These are phyloP conservation scores for Hydropsyche tenuis DNA, from an alignment of 1,140 invertebrate species.

Conservation along the genomic window DNA sequence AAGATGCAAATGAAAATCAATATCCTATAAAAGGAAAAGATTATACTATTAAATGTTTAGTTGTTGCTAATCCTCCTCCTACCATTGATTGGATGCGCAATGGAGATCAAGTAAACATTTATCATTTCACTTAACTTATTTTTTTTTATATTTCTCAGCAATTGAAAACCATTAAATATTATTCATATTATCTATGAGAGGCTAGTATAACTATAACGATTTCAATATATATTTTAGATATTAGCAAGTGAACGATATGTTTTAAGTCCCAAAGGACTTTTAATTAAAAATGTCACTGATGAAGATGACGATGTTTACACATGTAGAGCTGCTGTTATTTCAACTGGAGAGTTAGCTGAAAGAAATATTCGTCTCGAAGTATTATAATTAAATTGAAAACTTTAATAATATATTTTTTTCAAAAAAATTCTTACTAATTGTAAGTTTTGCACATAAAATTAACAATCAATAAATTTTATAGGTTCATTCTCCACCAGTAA, in stretches of 20 bases:
- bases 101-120: constrained; percentile 64
- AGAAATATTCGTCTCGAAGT: constrained; percentile 81
- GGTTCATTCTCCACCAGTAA: constrained; percentile 80
- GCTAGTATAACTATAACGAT: neutral
- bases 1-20: constrained; percentile 84
- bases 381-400: neutral
- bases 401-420: neutral
- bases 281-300: constrained; percentile 79
- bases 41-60: constrained; percentile 82
- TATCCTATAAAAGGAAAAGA: constrained; percentile 78
- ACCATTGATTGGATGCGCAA: constrained; percentile 85
- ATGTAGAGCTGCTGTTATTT: constrained; percentile 80
- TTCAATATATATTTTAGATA: constrained; percentile 57
- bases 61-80: constrained; percentile 83
- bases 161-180: no score
- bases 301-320: constrained; percentile 82
- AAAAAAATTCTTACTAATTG: neutral
- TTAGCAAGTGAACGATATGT: constrained; percentile 73
- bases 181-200: no score
- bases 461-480: constrained; percentile 58
- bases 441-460: neutral
- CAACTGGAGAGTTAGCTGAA: constrained; percentile 78
- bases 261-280: constrained; percentile 75
- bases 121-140: neutral
- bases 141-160: no score